These are phyloP conservation scores for Bombus difficillimus DNA, from an alignment of 1,140 invertebrate genomes.

Conservation along the genomic window DNA sequence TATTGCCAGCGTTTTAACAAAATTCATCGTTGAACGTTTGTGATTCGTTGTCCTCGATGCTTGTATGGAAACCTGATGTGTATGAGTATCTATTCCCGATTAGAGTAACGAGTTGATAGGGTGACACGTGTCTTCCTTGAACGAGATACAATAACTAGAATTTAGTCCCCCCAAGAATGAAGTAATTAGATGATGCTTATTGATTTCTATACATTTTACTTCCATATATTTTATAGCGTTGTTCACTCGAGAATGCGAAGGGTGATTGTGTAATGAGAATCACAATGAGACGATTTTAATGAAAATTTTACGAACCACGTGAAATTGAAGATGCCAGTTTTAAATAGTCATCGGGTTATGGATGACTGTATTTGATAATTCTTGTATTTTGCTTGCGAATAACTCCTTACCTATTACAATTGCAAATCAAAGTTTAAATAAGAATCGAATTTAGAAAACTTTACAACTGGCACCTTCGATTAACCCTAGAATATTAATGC, in stretches of 20 bases:
- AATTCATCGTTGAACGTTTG: constrained; percentile 7
- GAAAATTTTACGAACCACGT: background rate
- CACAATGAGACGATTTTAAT: constrained; percentile 21
- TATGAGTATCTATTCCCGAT: background rate
- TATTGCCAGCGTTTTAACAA: constrained; percentile 9
- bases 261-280: constrained; percentile 31
- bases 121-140: constrained; percentile 63
- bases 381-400: too few relatives aligned
- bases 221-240: constrained; percentile 51
- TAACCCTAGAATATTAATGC: constrained; percentile 42
- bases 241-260: constrained; percentile 30
- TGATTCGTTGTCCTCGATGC: constrained; percentile 30
- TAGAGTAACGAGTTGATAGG: constrained; percentile 43
- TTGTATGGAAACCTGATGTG: constrained; percentile 1
- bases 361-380: background rate
- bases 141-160: constrained; percentile 66
- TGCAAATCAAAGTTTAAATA: constrained; percentile 4
- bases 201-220: constrained; percentile 50
- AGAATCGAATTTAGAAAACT: background rate
- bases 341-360: background rate
- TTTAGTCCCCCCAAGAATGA: constrained; percentile 48
- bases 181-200: constrained; percentile 44
- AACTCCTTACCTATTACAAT: background rate
- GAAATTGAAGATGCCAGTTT: constrained; percentile 26
- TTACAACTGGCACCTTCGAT: constrained; percentile 17